Base-by-base conservation (phyloP, 2,888 invertebrate species). In the Lithophane socia region DNA sequence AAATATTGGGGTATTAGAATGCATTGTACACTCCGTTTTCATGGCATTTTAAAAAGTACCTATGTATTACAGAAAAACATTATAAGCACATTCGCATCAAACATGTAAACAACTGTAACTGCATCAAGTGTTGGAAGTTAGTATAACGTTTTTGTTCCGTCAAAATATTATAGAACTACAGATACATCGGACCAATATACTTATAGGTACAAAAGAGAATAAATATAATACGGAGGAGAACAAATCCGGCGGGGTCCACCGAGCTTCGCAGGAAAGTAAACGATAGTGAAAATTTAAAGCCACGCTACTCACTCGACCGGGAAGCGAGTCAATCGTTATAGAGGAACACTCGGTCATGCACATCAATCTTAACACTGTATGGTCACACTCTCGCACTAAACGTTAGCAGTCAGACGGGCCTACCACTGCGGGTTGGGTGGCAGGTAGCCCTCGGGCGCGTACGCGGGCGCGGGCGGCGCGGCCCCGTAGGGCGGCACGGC, bases 351-450 rank as follows among this genome's bases (percentile, higher is more conserved):
- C 77, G 77, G 79, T 79, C 88, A 66, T 61, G 60, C 88, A 86
- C 83, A 78, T 74, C 71, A 73, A 85, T 78, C 74, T 87, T 65
- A 84, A 84, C 80, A 85, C 85, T 82, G 75, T 75, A 85, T 80
- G 80, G 84, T 76, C 82, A 83, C 82, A 80, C 70, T 78, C 70
- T 82, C 85, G 84, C 83, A 87, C 80, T 58, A 71, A 67, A 80
- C 66, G 80, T 80, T 68, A 76, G 61, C 73, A 81, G 81, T 80
- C 77, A 70, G 66, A n/a, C 42, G 66, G 60, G 84, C 88, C 91
- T 94, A 96, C 96, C 96, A 96, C 93, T 95, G 95, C 12, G 94
- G 95, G 91, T 95, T 95, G 66, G 95, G 94, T 13, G 95, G 96
- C 78, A 94, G 88, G 91, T 95, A 96, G 73, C 91, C 89, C 44